Conservation (phyloP, 2,888 invertebrate genomes). For the Hipparchia semele region DNA sequence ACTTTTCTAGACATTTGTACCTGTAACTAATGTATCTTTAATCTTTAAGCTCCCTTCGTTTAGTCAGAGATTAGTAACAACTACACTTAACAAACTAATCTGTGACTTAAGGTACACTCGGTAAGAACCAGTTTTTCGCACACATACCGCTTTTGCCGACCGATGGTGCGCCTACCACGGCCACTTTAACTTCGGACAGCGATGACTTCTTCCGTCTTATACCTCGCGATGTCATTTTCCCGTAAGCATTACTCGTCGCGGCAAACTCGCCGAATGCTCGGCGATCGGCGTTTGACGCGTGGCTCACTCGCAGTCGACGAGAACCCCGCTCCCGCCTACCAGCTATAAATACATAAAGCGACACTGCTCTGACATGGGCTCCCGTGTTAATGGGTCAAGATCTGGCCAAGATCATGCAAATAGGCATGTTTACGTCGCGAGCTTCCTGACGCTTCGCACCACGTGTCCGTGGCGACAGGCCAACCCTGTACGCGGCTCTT, state of each 20-base stretch:
- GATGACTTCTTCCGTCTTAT: constrained; percentile 95
- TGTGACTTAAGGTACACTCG: constrained; percentile 18
- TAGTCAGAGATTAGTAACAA: neutral
- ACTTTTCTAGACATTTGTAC: too few species aligned
- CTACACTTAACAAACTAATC: neutral
- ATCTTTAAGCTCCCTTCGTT: neutral
- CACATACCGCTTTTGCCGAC: constrained; percentile 96
- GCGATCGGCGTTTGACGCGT: constrained; percentile 51
- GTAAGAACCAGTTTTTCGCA: constrained; percentile 17
- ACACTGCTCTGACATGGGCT: constrained; percentile 76
- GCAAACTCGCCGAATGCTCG: constrained; percentile 55
- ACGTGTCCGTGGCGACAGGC: constrained; percentile 59
- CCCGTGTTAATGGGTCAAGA: constrained; percentile 82
- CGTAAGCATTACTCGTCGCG: constrained; percentile 48
- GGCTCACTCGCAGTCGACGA: constrained; percentile 54
- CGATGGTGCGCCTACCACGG: constrained; percentile 93
- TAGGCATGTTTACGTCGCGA: constrained; percentile 71
- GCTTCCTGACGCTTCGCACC: constrained; percentile 61
- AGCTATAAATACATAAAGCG: constrained; percentile 76
- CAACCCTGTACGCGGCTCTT: constrained; percentile 46
- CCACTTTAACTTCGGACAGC: constrained; percentile 94
- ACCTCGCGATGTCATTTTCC: constrained; percentile 88
- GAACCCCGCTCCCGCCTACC: constrained; percentile 61
- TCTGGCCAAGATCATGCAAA: constrained; percentile 81
- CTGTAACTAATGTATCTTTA: too few species aligned